A percentile compares a stretch with the other conserved stretches of the same genome.
Conservation (phyloP, 2,113 vertebrate genomes). For the Marmota monax region DNA sequence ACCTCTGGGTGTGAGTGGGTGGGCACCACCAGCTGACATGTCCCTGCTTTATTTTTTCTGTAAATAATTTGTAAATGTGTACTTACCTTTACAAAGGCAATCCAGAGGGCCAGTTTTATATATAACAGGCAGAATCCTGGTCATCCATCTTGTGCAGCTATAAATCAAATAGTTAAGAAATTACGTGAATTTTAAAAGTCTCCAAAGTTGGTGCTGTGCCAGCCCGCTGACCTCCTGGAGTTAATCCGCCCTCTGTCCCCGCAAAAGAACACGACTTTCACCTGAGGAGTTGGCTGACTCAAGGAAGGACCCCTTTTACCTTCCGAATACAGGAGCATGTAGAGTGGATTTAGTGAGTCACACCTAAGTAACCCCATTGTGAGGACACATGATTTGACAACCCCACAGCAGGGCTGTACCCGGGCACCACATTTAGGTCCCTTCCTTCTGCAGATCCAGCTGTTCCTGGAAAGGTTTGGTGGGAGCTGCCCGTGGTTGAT, state of each 20-base stretch:
- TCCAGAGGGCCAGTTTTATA: neutral
- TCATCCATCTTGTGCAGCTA: neutral
- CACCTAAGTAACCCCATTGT: neutral
- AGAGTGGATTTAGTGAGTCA: neutral
- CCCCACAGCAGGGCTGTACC: neutral
- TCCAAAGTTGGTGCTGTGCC: neutral
- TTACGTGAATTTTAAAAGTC: neutral
- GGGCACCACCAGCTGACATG: neutral
- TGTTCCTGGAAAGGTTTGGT: fast-evolving
- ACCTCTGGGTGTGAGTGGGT: fast-evolving
- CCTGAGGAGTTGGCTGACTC: neutral
- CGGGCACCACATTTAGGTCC: neutral
- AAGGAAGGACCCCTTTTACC: neutral
- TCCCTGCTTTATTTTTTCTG: neutral
- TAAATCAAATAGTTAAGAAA: neutral
- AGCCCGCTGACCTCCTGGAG: neutral
- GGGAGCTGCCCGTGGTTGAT: conserved; percentile 12
- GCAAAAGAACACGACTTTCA: neutral
- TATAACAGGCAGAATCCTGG: neutral
- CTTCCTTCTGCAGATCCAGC: neutral
- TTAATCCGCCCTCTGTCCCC: neutral
- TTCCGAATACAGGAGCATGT: neutral
- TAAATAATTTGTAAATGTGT: neutral
- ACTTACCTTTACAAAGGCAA: neutral
- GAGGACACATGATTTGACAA: neutral